Base-by-base conservation (phyloP, 2,113 vertebrate species). In the Ammodytes marinus region DNA sequence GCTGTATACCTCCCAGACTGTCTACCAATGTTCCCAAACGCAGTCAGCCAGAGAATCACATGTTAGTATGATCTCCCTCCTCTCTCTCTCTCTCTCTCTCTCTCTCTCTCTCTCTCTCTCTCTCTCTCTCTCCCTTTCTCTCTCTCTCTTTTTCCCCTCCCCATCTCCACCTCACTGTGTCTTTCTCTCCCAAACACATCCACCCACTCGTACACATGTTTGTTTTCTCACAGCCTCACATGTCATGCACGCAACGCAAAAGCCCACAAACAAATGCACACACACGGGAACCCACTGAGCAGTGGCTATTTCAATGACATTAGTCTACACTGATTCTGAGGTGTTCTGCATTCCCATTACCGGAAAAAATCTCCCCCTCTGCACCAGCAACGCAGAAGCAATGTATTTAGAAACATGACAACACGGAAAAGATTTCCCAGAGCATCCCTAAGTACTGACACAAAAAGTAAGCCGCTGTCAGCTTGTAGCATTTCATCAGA, bases 401-500 rank as follows among this genome's bases (percentile, higher is more conserved):
- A 49, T 5, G 12, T 27, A 66, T 91, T 72, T 82, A 69, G 54
- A 89, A 69, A 73, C 77, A 75, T 85, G 80, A 85, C 74, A 77
- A 79, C 76, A 69, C 43, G 77, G 45, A 63, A 83, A 82, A 72
- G 59, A 92, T 88, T 90, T 86, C 71, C 69, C 59, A 10, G 58
- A 65, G 81, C 77, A 43, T 84, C 67, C 58, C 55, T 70, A 80
- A 87, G 78, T 75, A 84, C 83, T 79, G 71, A 76, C 68, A 79
- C 13, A 12, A 77, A 61, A 79, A 86, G 40, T 88, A 88, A 89
- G 83, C 85, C 66, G 7, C 75, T 84, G 86, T 86, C 79, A 64
- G 71, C 83, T 72, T 50, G 10, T 52, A 59, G 75, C 63, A 11
- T 65, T 71, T 55, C 46, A 77, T 57, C 64, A 71, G 77, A 74